phyloP scores from a whole-genome alignment of 2,888 invertebrate species.

The Orchestes rusci region DNA sequence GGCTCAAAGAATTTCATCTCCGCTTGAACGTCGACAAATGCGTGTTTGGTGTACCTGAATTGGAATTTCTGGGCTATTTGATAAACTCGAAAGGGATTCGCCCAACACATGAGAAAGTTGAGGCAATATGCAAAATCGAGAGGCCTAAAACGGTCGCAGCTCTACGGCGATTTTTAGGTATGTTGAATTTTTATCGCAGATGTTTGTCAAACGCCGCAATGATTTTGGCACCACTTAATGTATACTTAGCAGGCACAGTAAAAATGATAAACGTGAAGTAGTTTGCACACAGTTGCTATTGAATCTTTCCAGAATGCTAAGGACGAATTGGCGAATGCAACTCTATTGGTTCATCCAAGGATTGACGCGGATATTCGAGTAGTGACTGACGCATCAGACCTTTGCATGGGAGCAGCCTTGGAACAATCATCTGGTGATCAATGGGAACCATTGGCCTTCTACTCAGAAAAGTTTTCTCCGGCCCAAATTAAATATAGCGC shows the following conservation, averaged over 20 bases:
- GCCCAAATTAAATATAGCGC: conserved; percentile 8
- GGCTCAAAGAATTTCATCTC: too few relatives aligned
- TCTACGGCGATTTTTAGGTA: background rate
- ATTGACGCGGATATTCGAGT: conserved; percentile 1
- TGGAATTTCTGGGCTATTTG: background rate
- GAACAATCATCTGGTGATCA: conserved; percentile 1
- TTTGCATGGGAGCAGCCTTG: conserved; percentile 6
- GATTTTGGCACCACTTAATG: too few relatives aligned
- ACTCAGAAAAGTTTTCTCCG: background rate
- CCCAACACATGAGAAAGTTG: background rate
- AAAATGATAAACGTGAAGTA: conserved; percentile 13
- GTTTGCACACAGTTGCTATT: conserved; percentile 2
- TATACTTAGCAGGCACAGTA: too few relatives aligned
- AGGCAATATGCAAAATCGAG: background rate
- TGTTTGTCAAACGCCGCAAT: too few relatives aligned
- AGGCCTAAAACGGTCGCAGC: background rate
- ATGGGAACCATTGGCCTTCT: background rate
- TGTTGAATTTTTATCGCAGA: background rate
- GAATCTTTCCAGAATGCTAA: conserved; percentile 9
- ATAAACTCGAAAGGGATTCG: background rate
- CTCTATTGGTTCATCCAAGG: conserved; percentile 7
- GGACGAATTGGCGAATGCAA: conserved; percentile 3
- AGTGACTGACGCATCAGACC: conserved; percentile 6
- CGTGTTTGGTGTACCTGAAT: background rate
- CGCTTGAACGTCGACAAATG: too few relatives aligned